phyloP scores from a whole-genome alignment of 2,797 vertebrate genomes.

The Monodelphis domestica region DNA sequence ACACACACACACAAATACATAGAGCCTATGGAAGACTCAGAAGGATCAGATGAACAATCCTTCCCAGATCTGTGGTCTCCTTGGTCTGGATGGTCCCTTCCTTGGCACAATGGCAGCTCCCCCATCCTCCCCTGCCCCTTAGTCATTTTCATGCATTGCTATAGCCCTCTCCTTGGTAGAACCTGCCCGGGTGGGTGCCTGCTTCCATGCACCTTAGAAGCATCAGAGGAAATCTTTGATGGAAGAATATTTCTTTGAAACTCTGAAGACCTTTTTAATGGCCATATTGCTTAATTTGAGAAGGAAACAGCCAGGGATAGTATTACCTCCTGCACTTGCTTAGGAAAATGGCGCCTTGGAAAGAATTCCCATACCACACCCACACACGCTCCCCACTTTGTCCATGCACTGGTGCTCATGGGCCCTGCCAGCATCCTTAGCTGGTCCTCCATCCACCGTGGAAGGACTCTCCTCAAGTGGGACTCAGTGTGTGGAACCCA shows the following conservation, averaged over 20 bases:
- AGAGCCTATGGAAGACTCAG: too few species aligned
- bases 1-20: background rate
- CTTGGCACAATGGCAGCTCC: background rate
- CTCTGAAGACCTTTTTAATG: background rate
- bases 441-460: background rate
- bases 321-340: background rate
- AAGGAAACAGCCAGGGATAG: background rate
- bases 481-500: background rate
- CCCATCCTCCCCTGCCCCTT: background rate
- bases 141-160: background rate
- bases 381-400: background rate
- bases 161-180: background rate
- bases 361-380: background rate
- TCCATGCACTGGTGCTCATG: background rate
- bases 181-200: background rate
- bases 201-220: background rate
- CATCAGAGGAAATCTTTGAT: background rate
- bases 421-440: background rate
- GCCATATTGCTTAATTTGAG: background rate
- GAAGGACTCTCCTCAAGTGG: background rate
- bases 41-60: background rate
- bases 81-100: background rate
- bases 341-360: background rate
- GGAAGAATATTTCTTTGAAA: background rate
- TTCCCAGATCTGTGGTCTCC: background rate